Evolutionary conservation across 1,140 invertebrate genomes (phyloP).

Genomic region (Macrocentrus cingulum): DNA sequence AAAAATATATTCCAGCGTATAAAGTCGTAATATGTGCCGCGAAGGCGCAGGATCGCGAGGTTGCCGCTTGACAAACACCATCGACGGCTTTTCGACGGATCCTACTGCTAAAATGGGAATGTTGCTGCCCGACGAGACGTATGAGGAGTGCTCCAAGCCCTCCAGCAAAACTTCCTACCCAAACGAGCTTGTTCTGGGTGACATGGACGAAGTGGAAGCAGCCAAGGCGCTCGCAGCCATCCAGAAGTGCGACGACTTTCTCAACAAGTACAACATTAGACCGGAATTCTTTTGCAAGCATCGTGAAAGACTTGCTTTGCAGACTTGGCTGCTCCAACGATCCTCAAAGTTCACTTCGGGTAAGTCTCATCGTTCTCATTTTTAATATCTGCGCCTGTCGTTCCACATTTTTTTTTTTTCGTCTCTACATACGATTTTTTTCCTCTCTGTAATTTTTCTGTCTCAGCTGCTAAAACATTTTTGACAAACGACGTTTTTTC

Average conservation of each 20-base stretch:
- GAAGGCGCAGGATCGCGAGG: slow-evolving; percentile 36
- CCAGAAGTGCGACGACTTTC: slow-evolving; percentile 65
- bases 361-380: slow-evolving; percentile 37
- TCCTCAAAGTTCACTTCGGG: slow-evolving; percentile 38
- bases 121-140: slow-evolving; percentile 69
- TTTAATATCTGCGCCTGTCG: not conserved
- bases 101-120: slow-evolving; percentile 52
- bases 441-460: not conserved
- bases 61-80: slow-evolving; percentile 5
- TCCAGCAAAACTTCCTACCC: slow-evolving; percentile 32
- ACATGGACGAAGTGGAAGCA: slow-evolving; percentile 52
- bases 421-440: not conserved
- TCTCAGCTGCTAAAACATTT: no score
- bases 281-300: slow-evolving; percentile 68
- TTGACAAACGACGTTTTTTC: no score
- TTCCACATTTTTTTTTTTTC: slow-evolving; percentile 3
- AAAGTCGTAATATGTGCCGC: slow-evolving; percentile 48
- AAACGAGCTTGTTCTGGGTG: slow-evolving; percentile 33
- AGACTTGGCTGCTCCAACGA: slow-evolving; percentile 55
- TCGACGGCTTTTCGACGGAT: slow-evolving; percentile 7
- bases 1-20: not conserved
- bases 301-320: slow-evolving; percentile 59
- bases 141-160: slow-evolving; percentile 58
- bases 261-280: slow-evolving; percentile 64
- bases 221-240: slow-evolving; percentile 60